These are phyloP conservation scores for Buathra laborator DNA, from an alignment of 2,888 invertebrate species.

Conservation along the genomic window DNA sequence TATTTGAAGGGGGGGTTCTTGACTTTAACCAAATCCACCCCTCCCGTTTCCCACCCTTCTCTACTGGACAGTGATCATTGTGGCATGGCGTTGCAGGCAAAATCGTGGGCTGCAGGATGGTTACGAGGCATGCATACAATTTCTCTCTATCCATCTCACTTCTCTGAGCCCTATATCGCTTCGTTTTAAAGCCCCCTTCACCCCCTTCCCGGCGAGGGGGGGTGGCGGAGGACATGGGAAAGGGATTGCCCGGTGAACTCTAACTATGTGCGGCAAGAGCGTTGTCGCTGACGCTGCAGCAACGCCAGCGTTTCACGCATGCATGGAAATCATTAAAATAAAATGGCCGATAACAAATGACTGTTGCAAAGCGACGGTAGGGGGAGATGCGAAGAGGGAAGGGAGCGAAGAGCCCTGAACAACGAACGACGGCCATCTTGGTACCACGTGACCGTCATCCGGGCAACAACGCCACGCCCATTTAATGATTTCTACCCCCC, in stretches of 20 bases:
- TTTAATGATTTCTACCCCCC: slow-evolving; percentile 85
- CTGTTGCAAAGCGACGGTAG: slow-evolving; percentile 81
- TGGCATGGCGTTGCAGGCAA: slow-evolving; percentile 60
- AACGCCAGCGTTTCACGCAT: slow-evolving; percentile 83
- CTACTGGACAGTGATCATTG: slow-evolving; percentile 36
- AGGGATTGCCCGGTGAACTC: slow-evolving; percentile 29
- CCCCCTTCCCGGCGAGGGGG: neutral
- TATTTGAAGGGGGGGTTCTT: slow-evolving; percentile 65
- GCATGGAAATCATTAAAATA: slow-evolving; percentile 85
- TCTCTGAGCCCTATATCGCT: neutral
- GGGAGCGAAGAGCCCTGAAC: slow-evolving; percentile 70
- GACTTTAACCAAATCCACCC: slow-evolving; percentile 48
- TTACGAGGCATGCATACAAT: slow-evolving; percentile 64
- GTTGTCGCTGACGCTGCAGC: slow-evolving; percentile 55
- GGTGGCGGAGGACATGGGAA: neutral
- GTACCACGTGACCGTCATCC: slow-evolving; percentile 85
- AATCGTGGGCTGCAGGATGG: slow-evolving; percentile 50
- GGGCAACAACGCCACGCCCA: slow-evolving; percentile 85
- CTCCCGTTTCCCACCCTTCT: slow-evolving; percentile 60
- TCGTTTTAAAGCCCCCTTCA: slow-evolving; percentile 17
- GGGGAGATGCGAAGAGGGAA: slow-evolving; percentile 21
- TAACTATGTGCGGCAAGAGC: slow-evolving; percentile 58
- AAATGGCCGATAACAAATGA: slow-evolving; percentile 85
- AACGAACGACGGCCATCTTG: slow-evolving; percentile 82
- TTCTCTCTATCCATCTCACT: slow-evolving; percentile 55